Evolutionary conservation across 2,797 vertebrate genomes (phyloP).

Genomic region (Dicrostonyx torquatus): DNA sequence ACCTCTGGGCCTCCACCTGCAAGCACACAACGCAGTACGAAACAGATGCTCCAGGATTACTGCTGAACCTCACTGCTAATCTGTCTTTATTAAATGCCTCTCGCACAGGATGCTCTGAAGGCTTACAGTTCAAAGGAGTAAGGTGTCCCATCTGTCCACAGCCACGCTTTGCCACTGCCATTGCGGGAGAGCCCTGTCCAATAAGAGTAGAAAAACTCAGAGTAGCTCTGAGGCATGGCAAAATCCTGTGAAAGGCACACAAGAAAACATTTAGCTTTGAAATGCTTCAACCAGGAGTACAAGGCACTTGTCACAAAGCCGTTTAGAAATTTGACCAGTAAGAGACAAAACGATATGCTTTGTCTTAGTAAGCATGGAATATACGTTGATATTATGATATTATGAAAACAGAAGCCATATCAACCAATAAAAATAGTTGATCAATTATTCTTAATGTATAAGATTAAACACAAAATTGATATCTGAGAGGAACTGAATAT

Average conservation of each 20-base stretch:
- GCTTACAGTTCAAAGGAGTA: slow-evolving; percentile 74
- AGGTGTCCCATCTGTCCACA: slow-evolving; percentile 73
- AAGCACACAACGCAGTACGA: not conserved
- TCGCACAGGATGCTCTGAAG: not conserved
- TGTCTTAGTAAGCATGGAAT: not conserved
- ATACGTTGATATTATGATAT: not conserved
- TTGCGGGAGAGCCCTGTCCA: slow-evolving; percentile 79
- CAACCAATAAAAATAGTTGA: not conserved
- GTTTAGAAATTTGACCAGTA: not conserved
- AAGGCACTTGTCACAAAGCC: not conserved
- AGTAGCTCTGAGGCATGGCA: slow-evolving; percentile 77
- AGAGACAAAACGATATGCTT: not conserved
- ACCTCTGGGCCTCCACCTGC: not conserved
- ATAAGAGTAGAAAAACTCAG: slow-evolving; percentile 83
- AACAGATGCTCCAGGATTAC: not conserved
- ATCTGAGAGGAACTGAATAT: not conserved
- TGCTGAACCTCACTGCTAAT: not conserved
- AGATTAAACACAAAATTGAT: not conserved
- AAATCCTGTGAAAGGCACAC: slow-evolving; percentile 75
- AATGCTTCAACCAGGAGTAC: too few relatives aligned
- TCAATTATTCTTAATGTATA: not conserved
- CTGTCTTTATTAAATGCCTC: not conserved
- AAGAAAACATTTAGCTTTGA: slow-evolving; percentile 60
- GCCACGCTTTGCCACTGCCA: slow-evolving; percentile 63
- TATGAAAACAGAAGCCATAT: not conserved